These are phyloP conservation scores for Xestoiulus laeticollis DNA, from an alignment of 2,888 invertebrate species.

Conservation along the genomic window DNA sequence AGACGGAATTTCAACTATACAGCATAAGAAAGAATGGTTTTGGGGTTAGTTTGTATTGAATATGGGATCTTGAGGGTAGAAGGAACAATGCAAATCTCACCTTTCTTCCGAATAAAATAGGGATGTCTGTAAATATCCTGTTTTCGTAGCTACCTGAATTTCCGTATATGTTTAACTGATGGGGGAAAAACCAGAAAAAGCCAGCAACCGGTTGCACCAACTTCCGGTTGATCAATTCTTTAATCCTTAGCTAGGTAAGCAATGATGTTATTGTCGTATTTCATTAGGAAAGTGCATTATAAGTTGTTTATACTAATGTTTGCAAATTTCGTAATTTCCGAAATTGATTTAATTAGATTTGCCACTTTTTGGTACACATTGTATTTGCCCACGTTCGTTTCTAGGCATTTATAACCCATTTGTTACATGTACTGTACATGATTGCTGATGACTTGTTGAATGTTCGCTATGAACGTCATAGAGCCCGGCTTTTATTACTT, in stretches of 20 bases:
- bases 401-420: no score
- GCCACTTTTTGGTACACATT: no score
- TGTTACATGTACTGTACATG: no score
- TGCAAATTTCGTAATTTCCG: no score
- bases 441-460: not conserved
- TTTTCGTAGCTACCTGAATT: not conserved
- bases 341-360: no score
- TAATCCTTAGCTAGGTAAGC: no score
- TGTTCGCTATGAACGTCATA: not conserved
- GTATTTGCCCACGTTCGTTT: no score
- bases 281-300: no score
- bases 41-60: not conserved
- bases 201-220: not conserved
- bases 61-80: not conserved
- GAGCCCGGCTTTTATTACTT: not conserved
- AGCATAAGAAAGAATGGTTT: not conserved
- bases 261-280: no score
- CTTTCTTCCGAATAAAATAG: not conserved
- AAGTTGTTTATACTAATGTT: no score
- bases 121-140: slow-evolving; percentile 8
- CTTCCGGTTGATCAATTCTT: not conserved
- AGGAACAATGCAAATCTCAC: not conserved
- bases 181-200: not conserved
- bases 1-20: not conserved
- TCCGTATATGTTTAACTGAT: not conserved